Conservation (phyloP, 2,888 invertebrate species). For the Brenthis ino region DNA sequence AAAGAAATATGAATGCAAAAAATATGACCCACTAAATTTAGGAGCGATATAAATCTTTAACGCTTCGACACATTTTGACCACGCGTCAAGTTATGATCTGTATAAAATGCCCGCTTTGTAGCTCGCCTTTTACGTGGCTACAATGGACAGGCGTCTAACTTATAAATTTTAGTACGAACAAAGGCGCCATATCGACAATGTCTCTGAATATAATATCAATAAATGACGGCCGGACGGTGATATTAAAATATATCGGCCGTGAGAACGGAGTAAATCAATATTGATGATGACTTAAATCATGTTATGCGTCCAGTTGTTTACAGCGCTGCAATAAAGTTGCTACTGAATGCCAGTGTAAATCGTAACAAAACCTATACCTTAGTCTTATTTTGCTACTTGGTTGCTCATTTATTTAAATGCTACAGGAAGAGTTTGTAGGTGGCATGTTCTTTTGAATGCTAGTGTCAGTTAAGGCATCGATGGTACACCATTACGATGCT, state of each 20-base stretch:
- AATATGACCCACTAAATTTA: slow-evolving; percentile 53
- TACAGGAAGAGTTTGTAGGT: slow-evolving; percentile 29
- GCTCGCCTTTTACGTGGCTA: slow-evolving; percentile 55
- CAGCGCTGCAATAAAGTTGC: slow-evolving; percentile 42
- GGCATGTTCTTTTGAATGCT: slow-evolving; percentile 21
- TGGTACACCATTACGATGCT: slow-evolving; percentile 31
- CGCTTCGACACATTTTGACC: slow-evolving; percentile 80
- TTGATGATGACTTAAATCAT: slow-evolving; percentile 66
- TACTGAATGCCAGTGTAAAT: slow-evolving; percentile 49
- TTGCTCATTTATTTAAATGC: slow-evolving; percentile 15
- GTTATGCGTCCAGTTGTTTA: slow-evolving; percentile 42
- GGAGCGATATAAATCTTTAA: slow-evolving; percentile 72
- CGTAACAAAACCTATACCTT: slow-evolving; percentile 25
- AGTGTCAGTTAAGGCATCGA: slow-evolving; percentile 30
- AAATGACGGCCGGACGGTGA: slow-evolving; percentile 63
- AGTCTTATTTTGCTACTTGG: slow-evolving; percentile 9
- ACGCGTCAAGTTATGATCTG: slow-evolving; percentile 76
- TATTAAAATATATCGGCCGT: slow-evolving; percentile 73
- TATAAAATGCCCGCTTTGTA: slow-evolving; percentile 72
- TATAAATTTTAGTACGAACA: slow-evolving; percentile 80
- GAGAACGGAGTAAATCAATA: slow-evolving; percentile 74
- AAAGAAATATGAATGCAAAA: slow-evolving; percentile 35
- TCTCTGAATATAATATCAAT: slow-evolving; percentile 67
- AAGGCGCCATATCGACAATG: slow-evolving; percentile 79
- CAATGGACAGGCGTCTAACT: slow-evolving; percentile 75